Evolutionary conservation across 2,113 vertebrate genomes (phyloP), one percentile per base, ranked within the genome.

Genomic region (Cichladusa arquata): DNA sequence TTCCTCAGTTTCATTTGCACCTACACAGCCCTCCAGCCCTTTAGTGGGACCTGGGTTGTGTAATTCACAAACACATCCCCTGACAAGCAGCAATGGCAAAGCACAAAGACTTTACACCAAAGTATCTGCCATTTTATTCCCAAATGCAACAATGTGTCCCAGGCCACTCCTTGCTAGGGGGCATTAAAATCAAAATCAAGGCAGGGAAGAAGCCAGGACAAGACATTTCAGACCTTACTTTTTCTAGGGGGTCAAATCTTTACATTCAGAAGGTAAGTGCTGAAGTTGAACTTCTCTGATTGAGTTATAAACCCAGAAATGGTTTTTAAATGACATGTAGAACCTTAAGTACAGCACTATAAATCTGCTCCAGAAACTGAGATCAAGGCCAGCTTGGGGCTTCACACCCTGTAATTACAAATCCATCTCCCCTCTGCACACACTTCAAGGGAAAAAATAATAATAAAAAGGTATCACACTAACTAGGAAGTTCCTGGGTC

Each of bases 331-430:
- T 48, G 23, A 93, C 93, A 65, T 65, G 54, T 31, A 84, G 12
- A 91, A 67, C 61, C 47, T 70, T 76, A 94, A 92, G 42, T 69
- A 53, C 33, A 86, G 69, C 69, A 26, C 53, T 44, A 51, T 92
- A 97, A 96, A 92, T 34, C 73, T 79, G 29, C 65, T 40, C 34
- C 64, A 94, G 88, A 92, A 96, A 34, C 10, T 4, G 9, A 95
- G 79, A 92, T 45, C 45, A 92, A 93, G 81, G 93, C 47, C 79
- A 92, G 8, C 40, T 86, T 2, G 3, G 72, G 76, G 85, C 81
- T 90, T 93, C 79, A 82, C 16, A 16, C 56, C 1, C 22, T 1
- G 1, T 50, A 76, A 90, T 79, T 72, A 76, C 82, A 86, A 88
- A 86, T 22, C 31, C 74, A 76, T 34, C 14, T 85, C 67, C 53